Percentiles rank a stretch among this genome's conserved stretches.
phyloP scores from a whole-genome alignment of 2,113 vertebrate genomes.

The Mobula hypostoma region DNA sequence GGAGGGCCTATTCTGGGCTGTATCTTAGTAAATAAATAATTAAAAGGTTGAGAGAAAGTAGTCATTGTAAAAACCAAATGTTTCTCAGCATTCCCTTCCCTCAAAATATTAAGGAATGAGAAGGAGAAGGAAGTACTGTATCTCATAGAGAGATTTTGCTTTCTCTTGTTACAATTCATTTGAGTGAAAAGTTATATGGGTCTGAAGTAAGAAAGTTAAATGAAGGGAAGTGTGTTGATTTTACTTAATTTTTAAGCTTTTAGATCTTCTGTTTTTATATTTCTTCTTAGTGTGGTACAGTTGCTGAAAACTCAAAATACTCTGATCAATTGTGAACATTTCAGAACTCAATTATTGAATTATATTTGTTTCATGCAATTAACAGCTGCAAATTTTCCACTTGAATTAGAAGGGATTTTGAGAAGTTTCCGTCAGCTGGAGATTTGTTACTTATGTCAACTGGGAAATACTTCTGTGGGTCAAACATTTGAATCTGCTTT shows the following conservation, averaged over 20 bases:
- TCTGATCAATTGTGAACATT: neutral
- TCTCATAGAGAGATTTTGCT: neutral
- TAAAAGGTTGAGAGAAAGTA: neutral
- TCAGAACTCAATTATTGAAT: constrained; percentile 3
- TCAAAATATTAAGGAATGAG: neutral
- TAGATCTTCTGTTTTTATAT: neutral
- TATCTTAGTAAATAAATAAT: no score
- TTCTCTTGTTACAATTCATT: neutral
- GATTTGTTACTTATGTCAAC: neutral
- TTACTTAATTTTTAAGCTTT: constrained; percentile 3
- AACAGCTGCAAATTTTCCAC: neutral
- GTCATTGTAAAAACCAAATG: neutral
- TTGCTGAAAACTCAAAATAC: neutral
- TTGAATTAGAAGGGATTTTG: neutral
- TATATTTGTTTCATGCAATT: neutral
- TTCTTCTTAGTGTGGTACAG: neutral
- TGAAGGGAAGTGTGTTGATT: neutral
- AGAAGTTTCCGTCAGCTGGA: neutral
- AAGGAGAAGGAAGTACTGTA: neutral
- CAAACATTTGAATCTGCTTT: constrained; percentile 6
- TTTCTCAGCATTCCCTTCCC: neutral
- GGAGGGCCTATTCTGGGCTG: no score
- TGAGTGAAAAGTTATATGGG: neutral
- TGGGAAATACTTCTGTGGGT: neutral
- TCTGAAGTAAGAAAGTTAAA: neutral